phyloP scores from a whole-genome alignment of 2,113 vertebrate genomes.

The Stegastes partitus region DNA sequence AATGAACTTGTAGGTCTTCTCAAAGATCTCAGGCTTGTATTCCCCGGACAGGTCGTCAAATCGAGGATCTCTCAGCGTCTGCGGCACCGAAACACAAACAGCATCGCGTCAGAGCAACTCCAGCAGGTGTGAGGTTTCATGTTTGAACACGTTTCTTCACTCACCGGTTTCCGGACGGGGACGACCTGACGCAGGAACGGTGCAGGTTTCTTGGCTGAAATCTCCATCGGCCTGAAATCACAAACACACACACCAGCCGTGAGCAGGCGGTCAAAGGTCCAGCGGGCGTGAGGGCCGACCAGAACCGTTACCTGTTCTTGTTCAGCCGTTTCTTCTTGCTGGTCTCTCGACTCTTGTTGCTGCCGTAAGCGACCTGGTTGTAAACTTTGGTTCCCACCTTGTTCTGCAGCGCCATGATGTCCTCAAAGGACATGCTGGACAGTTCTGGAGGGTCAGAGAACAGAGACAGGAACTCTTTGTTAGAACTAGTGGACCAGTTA shows the following conservation, averaged over 20 bases:
- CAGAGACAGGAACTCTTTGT: neutral
- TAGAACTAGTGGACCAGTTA: no score
- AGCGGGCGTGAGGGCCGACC: neutral
- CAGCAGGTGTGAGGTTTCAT: no score
- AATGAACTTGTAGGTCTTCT: conserved; percentile 92
- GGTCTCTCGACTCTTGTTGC: accelerated
- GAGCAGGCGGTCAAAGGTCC: no score
- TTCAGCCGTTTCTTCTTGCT: conserved; percentile 70
- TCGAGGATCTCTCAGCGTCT: conserved; percentile 89
- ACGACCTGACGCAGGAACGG: conserved; percentile 90
- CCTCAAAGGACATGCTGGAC: conserved; percentile 84
- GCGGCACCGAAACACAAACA: neutral
- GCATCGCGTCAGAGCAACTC: accelerated
- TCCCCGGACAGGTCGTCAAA: conserved; percentile 98
- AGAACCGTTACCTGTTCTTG: conserved; percentile 77
- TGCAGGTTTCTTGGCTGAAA: conserved; percentile 89
- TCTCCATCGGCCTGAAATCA: conserved; percentile 89
- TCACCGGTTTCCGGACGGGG: conserved; percentile 86
- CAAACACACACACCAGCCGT: neutral
- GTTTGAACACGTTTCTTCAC: neutral
- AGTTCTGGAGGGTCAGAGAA: conserved; percentile 65
- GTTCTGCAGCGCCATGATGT: conserved; percentile 81
- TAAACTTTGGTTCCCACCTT: conserved; percentile 83
- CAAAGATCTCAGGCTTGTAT: conserved; percentile 93
- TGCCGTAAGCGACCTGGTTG: conserved; percentile 70